Evolutionary conservation across 2,888 invertebrate species (phyloP).

Genomic region (Agapetus fuscipes): DNA sequence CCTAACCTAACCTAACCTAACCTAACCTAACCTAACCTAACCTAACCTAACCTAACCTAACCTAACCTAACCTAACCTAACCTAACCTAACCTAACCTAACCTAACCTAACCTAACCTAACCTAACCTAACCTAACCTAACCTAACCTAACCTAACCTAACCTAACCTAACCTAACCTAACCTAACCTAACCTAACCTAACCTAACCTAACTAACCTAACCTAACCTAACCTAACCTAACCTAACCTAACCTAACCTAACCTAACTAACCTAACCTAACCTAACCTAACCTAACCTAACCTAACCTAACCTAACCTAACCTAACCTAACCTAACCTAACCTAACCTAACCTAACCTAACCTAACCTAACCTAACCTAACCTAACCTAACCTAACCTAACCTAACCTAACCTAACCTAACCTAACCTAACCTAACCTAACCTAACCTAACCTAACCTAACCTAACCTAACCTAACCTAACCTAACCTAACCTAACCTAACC

Average conservation of each 20-base stretch:
- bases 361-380: background rate
- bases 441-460: constrained; percentile 6
- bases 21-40: constrained; percentile 19
- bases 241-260: constrained; percentile 6
- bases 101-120: constrained; percentile 26
- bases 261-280: constrained; percentile 5
- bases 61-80: constrained; percentile 18
- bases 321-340: background rate
- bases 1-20: constrained; percentile 20
- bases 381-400: too few species aligned
- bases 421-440: background rate
- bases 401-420: background rate
- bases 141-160: constrained; percentile 28
- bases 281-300: constrained; percentile 3
- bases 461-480: constrained; percentile 14
- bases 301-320: too few species aligned
- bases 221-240: constrained; percentile 5
- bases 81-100: constrained; percentile 24
- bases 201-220: constrained; percentile 23
- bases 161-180: constrained; percentile 25
- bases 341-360: background rate
- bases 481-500: constrained; percentile 14
- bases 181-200: constrained; percentile 25
- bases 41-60: constrained; percentile 20
- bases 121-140: constrained; percentile 28